Percentiles rank a stretch among this genome's conserved stretches.
Evolutionary conservation across 2,888 invertebrate species (phyloP).

Genomic region (Pteria penguin): DNA sequence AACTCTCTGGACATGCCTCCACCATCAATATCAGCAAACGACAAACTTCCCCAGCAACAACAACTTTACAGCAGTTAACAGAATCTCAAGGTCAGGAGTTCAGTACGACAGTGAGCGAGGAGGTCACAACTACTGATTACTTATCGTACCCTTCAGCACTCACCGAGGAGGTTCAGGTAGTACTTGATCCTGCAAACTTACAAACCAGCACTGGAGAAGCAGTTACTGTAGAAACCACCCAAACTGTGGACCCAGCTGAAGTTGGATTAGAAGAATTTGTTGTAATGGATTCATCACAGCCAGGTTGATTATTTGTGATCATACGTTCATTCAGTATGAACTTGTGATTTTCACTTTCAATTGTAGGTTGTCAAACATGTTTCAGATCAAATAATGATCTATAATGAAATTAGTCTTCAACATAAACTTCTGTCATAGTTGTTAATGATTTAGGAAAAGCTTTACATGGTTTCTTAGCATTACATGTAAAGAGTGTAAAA

Average conservation of each 20-base stretch:
- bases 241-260: conserved; percentile 32
- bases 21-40: conserved; percentile 56
- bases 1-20: conserved; percentile 47
- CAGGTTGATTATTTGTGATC: no score
- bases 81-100: background rate
- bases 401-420: no score
- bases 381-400: no score
- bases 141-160: conserved; percentile 13
- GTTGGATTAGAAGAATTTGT: conserved; percentile 36
- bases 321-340: no score
- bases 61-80: background rate
- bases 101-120: conserved; percentile 4
- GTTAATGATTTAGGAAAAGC: no score
- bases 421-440: no score
- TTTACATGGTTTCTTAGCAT: no score
- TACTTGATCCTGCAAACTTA: conserved; percentile 32
- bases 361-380: no score
- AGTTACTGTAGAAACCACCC: conserved; percentile 39
- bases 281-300: conserved; percentile 22
- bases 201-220: conserved; percentile 4
- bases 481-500: no score
- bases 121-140: conserved; percentile 20
- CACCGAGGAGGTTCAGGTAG: conserved; percentile 26
- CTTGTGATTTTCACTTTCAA: no score
- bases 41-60: conserved; percentile 27